These are phyloP conservation scores for Origma solitaria DNA, from an alignment of 2,113 vertebrate genomes.

Conservation along the genomic window DNA sequence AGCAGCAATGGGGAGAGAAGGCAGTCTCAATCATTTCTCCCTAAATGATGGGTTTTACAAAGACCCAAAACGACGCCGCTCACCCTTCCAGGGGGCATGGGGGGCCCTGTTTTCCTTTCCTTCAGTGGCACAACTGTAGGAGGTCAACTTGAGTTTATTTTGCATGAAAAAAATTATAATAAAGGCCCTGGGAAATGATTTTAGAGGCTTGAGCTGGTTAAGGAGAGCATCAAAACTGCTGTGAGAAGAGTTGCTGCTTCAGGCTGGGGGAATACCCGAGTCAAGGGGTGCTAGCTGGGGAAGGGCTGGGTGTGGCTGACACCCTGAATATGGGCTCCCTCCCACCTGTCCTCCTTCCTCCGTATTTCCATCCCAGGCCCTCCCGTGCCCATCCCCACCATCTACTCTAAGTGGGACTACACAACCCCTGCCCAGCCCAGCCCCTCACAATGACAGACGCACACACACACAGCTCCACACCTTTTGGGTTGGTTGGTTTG, in stretches of 20 bases:
- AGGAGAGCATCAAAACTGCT: not conserved
- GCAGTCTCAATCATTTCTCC: not conserved
- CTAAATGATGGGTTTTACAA: not conserved
- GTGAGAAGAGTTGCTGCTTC: not conserved
- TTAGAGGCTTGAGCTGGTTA: not conserved
- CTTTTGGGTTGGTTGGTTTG: not conserved
- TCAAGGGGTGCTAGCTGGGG: not conserved
- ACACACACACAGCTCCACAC: conserved; percentile 43
- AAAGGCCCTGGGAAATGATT: not conserved
- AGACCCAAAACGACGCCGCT: not conserved
- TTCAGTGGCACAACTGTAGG: not conserved
- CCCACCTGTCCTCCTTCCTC: not conserved
- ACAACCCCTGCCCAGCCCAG: not conserved
- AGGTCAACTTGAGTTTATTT: not conserved
- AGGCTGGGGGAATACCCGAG: not conserved
- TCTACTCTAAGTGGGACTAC: not conserved
- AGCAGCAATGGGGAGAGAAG: not conserved
- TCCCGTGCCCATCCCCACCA: not conserved
- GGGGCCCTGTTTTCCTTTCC: not conserved
- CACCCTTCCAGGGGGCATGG: not conserved
- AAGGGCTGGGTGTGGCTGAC: not conserved
- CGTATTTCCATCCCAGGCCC: not conserved
- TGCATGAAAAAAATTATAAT: not conserved
- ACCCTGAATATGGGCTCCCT: not conserved
- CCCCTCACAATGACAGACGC: not conserved